Percentiles rank a stretch among this genome's conserved stretches.
Evolutionary conservation across 2,113 vertebrate genomes (phyloP).

Genomic region (Paradisaea rubra): DNA sequence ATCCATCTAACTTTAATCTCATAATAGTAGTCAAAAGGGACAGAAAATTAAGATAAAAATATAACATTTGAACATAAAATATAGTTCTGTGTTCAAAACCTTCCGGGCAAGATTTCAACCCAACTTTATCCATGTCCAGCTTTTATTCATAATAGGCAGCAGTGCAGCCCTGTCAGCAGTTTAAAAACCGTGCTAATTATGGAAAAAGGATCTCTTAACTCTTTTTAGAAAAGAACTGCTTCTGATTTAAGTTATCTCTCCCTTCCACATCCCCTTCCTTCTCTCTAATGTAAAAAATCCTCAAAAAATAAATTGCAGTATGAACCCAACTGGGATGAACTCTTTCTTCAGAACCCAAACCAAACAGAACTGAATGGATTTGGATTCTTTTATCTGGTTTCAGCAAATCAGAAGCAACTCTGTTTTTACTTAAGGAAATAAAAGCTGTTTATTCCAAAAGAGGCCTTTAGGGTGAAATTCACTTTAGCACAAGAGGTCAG

Average conservation of each 20-base stretch:
- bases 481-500: neutral
- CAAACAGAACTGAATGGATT: slow-evolving; percentile 27
- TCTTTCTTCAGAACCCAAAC: slow-evolving; percentile 46
- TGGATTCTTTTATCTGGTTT: slow-evolving; percentile 20
- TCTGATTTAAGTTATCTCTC: slow-evolving; percentile 46
- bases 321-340: neutral
- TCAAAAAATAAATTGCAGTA: slow-evolving; percentile 45
- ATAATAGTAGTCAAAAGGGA: slow-evolving; percentile 55
- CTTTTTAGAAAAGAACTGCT: slow-evolving; percentile 11
- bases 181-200: slow-evolving; percentile 13
- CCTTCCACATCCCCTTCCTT: slow-evolving; percentile 5
- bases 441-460: slow-evolving; percentile 2
- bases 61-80: slow-evolving; percentile 49
- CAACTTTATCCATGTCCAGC: slow-evolving; percentile 29
- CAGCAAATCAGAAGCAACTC: slow-evolving; percentile 16
- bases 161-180: neutral
- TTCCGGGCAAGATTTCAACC: slow-evolving; percentile 19
- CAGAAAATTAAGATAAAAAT: slow-evolving; percentile 61
- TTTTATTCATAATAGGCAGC: slow-evolving; percentile 23
- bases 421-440: slow-evolving; percentile 19
- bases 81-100: slow-evolving; percentile 40
- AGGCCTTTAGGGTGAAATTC: neutral
- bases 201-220: slow-evolving; percentile 6
- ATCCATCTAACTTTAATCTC: slow-evolving; percentile 56
- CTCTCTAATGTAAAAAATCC: neutral